These are phyloP conservation scores for Carlito syrichta DNA, from an alignment of 2,113 vertebrate species.

Conservation along the genomic window DNA sequence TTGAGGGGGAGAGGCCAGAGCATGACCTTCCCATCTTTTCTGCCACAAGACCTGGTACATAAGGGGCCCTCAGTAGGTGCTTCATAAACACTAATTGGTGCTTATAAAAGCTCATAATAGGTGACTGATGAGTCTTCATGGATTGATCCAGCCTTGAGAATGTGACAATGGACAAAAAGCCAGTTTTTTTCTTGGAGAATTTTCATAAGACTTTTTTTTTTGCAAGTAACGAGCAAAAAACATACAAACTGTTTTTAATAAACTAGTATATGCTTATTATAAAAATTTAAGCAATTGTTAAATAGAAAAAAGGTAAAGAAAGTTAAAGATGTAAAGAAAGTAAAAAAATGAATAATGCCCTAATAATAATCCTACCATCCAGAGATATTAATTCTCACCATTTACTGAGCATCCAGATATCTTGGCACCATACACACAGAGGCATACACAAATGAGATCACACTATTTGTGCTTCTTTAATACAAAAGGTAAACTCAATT, in stretches of 20 bases:
- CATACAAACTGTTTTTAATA: not conserved
- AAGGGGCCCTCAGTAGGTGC: not conserved
- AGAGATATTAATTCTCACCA: slow-evolving; percentile 6
- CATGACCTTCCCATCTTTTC: not conserved
- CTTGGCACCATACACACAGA: not conserved
- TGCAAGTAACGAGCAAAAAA: not conserved
- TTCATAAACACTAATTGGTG: not conserved
- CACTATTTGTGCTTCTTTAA: slow-evolving; percentile 20
- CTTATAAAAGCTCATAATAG: not conserved
- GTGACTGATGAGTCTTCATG: not conserved
- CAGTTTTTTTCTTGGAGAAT: not conserved
- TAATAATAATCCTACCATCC: not conserved
- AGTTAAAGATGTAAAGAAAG: too few species aligned
- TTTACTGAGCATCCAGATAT: not conserved
- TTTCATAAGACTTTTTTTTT: not conserved
- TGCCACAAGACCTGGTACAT: not conserved
- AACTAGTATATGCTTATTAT: slow-evolving; percentile 1
- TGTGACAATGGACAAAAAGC: not conserved
- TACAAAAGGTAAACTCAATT: slow-evolving; percentile 46
- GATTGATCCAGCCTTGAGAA: not conserved
- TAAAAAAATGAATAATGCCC: not conserved
- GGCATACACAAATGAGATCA: not conserved
- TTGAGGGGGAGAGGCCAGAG: not conserved
- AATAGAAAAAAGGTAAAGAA: slow-evolving; percentile 25
- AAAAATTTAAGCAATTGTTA: slow-evolving; percentile 2